A percentile compares a stretch with the other conserved stretches of the same genome.
These are phyloP conservation scores for Todiramphus saurophagus DNA, from an alignment of 2,113 vertebrate species.

Conservation along the genomic window DNA sequence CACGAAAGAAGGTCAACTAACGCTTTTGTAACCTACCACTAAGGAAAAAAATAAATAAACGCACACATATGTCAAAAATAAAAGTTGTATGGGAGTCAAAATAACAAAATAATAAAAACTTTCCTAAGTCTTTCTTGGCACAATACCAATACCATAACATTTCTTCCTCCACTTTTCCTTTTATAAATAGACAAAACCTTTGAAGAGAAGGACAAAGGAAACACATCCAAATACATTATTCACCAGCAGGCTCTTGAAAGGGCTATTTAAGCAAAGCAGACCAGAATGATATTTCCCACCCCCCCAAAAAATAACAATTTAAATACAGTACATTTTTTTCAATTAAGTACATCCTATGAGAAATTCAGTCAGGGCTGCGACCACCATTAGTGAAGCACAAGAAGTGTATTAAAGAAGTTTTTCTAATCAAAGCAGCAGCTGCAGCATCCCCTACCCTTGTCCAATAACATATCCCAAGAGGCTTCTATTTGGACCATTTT, in stretches of 20 bases:
- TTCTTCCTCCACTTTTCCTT: neutral
- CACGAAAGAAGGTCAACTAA: neutral
- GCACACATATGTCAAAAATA: neutral
- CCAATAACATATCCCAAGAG: constrained; percentile 8
- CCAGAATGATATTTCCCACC: neutral
- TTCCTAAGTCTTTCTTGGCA: neutral
- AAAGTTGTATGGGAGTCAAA: neutral
- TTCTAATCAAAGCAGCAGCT: constrained; percentile 45
- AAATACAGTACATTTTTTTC: neutral
- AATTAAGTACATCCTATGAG: neutral
- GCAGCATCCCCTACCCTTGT: constrained; percentile 20
- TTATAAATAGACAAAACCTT: constrained; percentile 13
- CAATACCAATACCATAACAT: neutral
- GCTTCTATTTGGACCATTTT: neutral
- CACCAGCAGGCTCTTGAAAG: neutral
- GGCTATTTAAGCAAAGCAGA: neutral
- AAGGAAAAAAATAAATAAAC: neutral
- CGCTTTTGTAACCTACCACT: neutral
- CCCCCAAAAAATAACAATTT: neutral
- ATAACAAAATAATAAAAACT: neutral
- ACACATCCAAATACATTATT: neutral
- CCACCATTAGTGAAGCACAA: neutral
- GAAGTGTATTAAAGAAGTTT: constrained; percentile 37
- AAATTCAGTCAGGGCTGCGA: neutral
- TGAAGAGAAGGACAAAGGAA: constrained; percentile 36